A percentile compares a stretch with the other conserved stretches of the same genome.
Evolutionary conservation across 2,797 vertebrate species (phyloP).

Genomic region (Graptemys geographica): DNA sequence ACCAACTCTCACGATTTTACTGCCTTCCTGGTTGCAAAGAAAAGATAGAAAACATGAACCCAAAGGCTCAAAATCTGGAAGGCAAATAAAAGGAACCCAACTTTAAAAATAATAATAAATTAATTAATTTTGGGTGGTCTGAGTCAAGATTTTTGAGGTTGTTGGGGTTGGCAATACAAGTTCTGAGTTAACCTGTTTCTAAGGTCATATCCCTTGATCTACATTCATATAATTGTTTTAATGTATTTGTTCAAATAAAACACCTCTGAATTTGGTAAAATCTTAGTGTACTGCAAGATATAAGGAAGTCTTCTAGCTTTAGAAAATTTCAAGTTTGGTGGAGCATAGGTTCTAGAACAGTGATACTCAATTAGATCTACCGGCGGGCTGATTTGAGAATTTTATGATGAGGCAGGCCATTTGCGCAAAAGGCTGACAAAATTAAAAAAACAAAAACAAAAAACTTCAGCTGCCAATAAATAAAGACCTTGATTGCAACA

Average conservation of each 20-base stretch:
- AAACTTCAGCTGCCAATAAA: not conserved
- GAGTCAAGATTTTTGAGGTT: constrained; percentile 26
- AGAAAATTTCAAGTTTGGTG: constrained; percentile 18
- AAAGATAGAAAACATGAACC: not conserved
- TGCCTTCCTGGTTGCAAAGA: not conserved
- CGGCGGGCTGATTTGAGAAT: not conserved
- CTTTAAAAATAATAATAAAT: not conserved
- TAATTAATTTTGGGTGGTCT: constrained; percentile 14
- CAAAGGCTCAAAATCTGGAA: not conserved
- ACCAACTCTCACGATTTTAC: not conserved
- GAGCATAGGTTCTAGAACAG: not conserved
- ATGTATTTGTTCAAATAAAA: constrained; percentile 71
- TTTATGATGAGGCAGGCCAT: not conserved
- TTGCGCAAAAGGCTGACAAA: not conserved
- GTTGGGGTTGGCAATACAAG: constrained; percentile 37
- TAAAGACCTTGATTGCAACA: not conserved
- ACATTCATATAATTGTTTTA: constrained; percentile 68
- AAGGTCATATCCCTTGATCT: constrained; percentile 65
- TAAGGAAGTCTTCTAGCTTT: constrained; percentile 54
- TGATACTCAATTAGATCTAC: not conserved
- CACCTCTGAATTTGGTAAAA: constrained; percentile 63
- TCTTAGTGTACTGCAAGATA: constrained; percentile 34
- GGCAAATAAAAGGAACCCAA: not conserved
- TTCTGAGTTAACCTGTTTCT: constrained; percentile 49
- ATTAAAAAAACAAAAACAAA: not conserved